Evolutionary conservation across 2,113 vertebrate species (phyloP), one percentile per base, ranked within the genome.

Genomic region (Natator depressus): DNA sequence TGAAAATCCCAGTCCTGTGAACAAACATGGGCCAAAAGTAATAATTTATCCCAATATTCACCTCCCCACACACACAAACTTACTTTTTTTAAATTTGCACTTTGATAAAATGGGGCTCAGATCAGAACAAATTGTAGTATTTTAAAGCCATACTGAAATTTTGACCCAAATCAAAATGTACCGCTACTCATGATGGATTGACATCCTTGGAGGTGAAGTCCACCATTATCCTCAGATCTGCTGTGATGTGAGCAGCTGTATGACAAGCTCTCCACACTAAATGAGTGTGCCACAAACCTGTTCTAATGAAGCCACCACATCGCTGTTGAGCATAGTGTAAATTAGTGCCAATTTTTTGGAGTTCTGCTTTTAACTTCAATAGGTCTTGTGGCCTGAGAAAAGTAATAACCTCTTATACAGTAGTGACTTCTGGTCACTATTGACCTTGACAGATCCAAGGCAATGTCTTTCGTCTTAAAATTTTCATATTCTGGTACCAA

Each of bases 391-490:
- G 3, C 1, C 31, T 6, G 11, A 42, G 2, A 20, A 5, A n/a
- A 25, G 6, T 12, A 38, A 57, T 38, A 27, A 0, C 1, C 1
- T 53, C 17, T 84, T 50, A 20, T 13, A 35, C 7, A 42, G 8
- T 31, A 88, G 51, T 59, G 80, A 86, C 25, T 0, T 46, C 38
- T 92, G 10, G 55, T 93, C 84, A 42, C 1, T 82, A 50, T n/a
- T 88, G 86, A 88, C 8, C 17, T 84, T 75, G 6, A 31, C 6
- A 38, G 49, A 80, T n/a, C 49, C 76, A 76, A 29, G 82, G 5
- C 49, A 93, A 88, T 84, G 84, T 86, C 12, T 7, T 76, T 69
- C 13, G 84, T 31, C 79, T 82, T 8, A 84, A 65, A 84, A 22
- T 3, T 2, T 59, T 76, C 55, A 7, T 25, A 82, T 80, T 85